Evolutionary conservation across 2,797 vertebrate species (phyloP).

Genomic region (Sebastiscus tertius): DNA sequence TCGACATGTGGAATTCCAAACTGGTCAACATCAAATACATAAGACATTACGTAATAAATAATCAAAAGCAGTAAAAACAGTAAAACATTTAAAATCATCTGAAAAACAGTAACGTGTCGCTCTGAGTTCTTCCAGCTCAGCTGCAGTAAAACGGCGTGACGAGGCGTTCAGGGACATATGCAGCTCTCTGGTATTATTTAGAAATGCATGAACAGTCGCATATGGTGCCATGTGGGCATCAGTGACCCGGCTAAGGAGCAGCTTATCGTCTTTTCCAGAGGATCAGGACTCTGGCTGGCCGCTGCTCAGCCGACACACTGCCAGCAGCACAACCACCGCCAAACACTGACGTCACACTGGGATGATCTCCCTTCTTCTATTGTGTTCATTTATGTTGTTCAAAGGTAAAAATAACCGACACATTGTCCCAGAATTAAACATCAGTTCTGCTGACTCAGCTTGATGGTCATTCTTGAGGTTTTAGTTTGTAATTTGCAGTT

Average conservation of each 20-base stretch:
- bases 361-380: not conserved
- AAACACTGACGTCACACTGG: not conserved
- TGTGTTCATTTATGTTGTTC: not conserved
- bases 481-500: not conserved
- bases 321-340: not conserved
- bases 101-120: not conserved
- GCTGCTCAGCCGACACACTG: slow-evolving; percentile 39
- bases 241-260: slow-evolving; percentile 75
- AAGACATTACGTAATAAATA: no score
- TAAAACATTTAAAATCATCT: not conserved
- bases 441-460: not conserved
- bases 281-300: slow-evolving; percentile 62
- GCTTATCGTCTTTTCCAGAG: slow-evolving; percentile 79
- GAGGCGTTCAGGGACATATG: slow-evolving; percentile 54
- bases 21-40: no score
- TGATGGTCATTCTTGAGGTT: not conserved
- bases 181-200: slow-evolving; percentile 50
- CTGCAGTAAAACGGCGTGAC: not conserved
- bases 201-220: slow-evolving; percentile 67
- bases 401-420: not conserved
- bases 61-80: no score
- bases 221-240: slow-evolving; percentile 69
- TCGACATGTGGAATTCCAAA: no score
- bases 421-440: not conserved
- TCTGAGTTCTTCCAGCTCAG: slow-evolving; percentile 12